Evolutionary conservation across 1,140 invertebrate species (phyloP).

Genomic region (Trichonephila inaurata): DNA sequence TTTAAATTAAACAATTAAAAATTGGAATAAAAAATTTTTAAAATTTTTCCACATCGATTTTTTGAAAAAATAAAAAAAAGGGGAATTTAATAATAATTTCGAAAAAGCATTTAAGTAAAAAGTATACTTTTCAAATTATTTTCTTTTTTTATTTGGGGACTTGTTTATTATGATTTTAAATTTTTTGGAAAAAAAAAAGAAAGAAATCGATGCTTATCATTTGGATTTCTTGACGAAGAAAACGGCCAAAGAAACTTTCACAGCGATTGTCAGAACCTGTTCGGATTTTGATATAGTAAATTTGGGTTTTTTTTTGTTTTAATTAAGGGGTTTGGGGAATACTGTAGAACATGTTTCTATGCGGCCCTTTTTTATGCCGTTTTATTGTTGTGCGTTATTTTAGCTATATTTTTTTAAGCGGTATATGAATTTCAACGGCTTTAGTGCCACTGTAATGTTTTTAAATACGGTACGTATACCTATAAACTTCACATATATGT

Average conservation of each 20-base stretch:
- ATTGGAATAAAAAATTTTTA: too few relatives aligned
- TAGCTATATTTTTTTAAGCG: neutral
- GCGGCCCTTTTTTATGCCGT: too few relatives aligned
- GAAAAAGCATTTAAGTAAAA: too few relatives aligned
- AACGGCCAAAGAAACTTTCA: neutral
- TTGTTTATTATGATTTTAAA: neutral
- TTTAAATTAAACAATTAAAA: too few relatives aligned
- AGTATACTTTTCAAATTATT: too few relatives aligned
- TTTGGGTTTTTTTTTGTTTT: neutral
- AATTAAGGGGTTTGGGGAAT: too few relatives aligned
- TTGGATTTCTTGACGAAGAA: neutral
- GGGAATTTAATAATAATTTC: too few relatives aligned
- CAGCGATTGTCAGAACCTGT: neutral
- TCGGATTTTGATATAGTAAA: slow-evolving; percentile 46
- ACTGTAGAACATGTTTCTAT: too few relatives aligned
- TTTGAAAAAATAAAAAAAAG: too few relatives aligned
- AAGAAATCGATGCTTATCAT: neutral
- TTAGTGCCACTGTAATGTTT: neutral
- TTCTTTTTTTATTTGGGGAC: neutral
- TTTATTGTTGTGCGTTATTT: neutral
- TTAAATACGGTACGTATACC: neutral
- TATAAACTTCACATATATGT: neutral
- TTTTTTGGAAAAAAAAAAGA: neutral
- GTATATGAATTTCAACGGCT: too few relatives aligned
- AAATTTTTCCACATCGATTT: too few relatives aligned